Percentiles rank a stretch among this genome's conserved stretches.
These are phyloP conservation scores for Microtus richardsoni DNA, from an alignment of 2,113 vertebrate species.

Conservation along the genomic window DNA sequence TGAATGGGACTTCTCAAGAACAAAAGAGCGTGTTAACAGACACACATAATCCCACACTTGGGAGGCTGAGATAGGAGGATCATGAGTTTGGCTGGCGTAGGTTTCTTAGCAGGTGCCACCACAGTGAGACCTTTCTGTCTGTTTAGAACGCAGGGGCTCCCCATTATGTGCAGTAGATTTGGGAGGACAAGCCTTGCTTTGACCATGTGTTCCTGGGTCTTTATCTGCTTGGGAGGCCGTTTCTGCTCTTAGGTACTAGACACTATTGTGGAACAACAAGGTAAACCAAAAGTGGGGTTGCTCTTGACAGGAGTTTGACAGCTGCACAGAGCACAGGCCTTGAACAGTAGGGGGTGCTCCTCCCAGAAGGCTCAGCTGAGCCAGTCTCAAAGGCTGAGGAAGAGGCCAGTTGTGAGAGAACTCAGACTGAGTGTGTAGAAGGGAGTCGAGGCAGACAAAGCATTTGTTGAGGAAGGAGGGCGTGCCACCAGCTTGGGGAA, in stretches of 20 bases:
- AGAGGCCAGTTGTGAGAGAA: neutral
- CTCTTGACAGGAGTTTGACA: neutral
- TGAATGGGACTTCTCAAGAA: neutral
- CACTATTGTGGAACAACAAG: neutral
- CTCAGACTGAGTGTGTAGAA: neutral
- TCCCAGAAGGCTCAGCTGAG: neutral
- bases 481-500: neutral
- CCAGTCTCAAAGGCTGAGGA: neutral
- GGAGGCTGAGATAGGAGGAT: neutral
- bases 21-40: neutral
- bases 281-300: neutral
- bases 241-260: neutral
- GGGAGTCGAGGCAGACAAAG: neutral
- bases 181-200: slow-evolving; percentile 15
- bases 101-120: neutral
- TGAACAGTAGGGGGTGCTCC: neutral
- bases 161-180: neutral
- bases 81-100: neutral
- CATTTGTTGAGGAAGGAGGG: neutral
- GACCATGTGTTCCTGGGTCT: slow-evolving; percentile 15
- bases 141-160: neutral
- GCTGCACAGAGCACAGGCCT: neutral
- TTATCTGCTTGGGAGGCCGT: neutral
- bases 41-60: too few relatives aligned
- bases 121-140: neutral